Conservation (phyloP, 2,113 vertebrate genomes). For the Xiphophorus hellerii region DNA sequence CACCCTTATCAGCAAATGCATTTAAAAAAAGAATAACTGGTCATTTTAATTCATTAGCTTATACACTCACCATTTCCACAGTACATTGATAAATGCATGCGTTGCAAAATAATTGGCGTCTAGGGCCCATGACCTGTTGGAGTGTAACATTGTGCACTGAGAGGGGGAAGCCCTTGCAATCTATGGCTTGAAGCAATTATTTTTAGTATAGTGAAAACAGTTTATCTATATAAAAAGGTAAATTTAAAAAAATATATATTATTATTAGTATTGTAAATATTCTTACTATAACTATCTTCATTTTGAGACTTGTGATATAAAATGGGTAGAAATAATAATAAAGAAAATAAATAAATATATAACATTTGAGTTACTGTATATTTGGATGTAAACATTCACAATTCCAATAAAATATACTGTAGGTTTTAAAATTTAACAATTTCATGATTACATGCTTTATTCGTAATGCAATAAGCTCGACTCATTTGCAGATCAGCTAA, state of each 20-base stretch:
- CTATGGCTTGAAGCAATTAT: too few relatives aligned
- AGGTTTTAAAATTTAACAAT: too few relatives aligned
- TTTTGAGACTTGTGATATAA: background rate
- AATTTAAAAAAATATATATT: too few relatives aligned
- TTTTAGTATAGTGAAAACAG: too few relatives aligned
- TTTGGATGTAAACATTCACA: background rate
- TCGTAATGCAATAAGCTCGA: background rate
- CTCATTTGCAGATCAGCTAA: too few relatives aligned
- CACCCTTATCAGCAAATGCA: background rate
- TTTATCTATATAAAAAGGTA: too few relatives aligned
- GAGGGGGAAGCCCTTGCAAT: too few relatives aligned
- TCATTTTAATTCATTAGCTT: background rate
- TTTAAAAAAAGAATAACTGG: background rate
- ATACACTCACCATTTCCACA: background rate
- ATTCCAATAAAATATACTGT: background rate
- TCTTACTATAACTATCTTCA: background rate
- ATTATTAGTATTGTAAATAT: too few relatives aligned
- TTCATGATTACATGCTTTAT: too few relatives aligned
- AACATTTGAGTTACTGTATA: background rate
- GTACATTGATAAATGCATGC: background rate
- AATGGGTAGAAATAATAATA: background rate
- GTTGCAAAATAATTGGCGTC: background rate
- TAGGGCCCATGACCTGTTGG: too few relatives aligned
- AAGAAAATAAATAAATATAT: background rate
- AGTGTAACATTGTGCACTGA: too few relatives aligned